Conservation (phyloP, 1,140 invertebrate genomes). For the Argopecten irradians region DNA sequence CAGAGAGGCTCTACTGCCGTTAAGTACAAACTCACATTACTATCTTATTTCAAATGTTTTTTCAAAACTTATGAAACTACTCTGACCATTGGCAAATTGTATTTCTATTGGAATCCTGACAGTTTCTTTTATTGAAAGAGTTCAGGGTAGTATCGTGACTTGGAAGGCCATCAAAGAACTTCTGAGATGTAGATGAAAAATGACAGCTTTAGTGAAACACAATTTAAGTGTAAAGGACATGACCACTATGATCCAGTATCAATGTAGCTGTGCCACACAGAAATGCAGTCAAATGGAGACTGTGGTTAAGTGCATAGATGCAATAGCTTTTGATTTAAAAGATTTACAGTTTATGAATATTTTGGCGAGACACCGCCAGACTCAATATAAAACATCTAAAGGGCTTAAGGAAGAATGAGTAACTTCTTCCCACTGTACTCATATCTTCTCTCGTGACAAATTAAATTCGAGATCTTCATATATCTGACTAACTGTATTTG, state of each 20-base stretch:
- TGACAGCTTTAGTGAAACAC: neutral
- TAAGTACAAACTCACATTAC: neutral
- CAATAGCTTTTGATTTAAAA: neutral
- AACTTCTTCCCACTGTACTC: neutral
- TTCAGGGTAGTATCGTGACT: neutral
- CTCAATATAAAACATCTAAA: neutral
- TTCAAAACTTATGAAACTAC: neutral
- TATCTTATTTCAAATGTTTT: neutral
- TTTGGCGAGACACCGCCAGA: neutral
- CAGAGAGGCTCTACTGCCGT: neutral
- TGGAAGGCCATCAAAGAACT: neutral
- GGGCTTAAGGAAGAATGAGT: neutral
- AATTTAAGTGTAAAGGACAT: neutral
- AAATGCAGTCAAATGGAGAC: neutral
- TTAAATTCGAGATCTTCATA: neutral
- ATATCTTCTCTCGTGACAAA: neutral
- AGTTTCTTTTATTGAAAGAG: neutral
- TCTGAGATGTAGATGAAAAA: neutral
- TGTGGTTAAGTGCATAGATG: neutral
- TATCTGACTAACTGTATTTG: constrained; percentile 8
- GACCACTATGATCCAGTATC: neutral
- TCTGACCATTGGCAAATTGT: neutral
- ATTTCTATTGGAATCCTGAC: neutral
- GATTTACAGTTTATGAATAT: neutral
- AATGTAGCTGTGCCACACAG: neutral